phyloP scores from a whole-genome alignment of 2,797 vertebrate genomes.

The Glyptemys insculpta region DNA sequence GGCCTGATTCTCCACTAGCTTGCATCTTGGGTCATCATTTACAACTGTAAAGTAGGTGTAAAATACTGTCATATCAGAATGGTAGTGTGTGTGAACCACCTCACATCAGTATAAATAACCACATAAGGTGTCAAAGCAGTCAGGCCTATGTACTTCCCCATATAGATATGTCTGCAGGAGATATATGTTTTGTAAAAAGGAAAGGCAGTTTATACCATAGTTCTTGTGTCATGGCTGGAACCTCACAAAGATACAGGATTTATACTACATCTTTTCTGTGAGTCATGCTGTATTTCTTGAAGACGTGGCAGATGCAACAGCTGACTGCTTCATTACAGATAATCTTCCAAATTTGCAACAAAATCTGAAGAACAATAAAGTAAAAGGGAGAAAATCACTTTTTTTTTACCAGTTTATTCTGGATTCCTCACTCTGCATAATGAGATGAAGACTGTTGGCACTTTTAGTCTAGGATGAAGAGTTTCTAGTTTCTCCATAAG shows the following conservation, averaged over 20 bases:
- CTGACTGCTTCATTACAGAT: not conserved
- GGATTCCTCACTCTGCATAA: not conserved
- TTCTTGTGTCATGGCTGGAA: not conserved
- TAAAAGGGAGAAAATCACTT: not conserved
- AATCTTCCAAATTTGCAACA: not conserved
- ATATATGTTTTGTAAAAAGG: not conserved
- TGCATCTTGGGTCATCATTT: accelerated
- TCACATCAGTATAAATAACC: not conserved
- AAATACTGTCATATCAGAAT: accelerated
- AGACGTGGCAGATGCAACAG: not conserved
- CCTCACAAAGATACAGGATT: not conserved
- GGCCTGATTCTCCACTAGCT: not conserved
- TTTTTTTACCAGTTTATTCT: not conserved
- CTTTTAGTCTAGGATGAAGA: not conserved
- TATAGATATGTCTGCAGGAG: not conserved
- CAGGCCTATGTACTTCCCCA: not conserved
- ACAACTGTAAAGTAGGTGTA: not conserved
- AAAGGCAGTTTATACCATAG: not conserved
- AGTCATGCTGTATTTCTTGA: not conserved
- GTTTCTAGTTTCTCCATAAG: not conserved
- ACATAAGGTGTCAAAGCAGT: not conserved
- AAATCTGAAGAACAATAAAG: not conserved
- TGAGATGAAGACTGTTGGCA: not conserved
- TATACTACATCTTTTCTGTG: not conserved
- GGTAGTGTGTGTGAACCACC: not conserved